Evolutionary conservation across 2,797 vertebrate genomes (phyloP).

Genomic region (Pelochelys cantorii): DNA sequence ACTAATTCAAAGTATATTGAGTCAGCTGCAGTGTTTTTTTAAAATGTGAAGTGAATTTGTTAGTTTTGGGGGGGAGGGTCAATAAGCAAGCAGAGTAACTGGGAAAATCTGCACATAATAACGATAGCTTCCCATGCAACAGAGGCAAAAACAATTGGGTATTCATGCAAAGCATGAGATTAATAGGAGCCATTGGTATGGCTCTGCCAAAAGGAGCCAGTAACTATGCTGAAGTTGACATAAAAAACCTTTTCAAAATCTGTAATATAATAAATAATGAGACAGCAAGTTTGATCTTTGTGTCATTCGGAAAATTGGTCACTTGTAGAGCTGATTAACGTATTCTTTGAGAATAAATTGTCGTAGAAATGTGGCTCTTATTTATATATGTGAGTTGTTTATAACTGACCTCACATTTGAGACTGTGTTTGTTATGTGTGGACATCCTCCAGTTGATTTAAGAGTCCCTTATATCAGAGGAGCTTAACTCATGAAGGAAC

Average conservation of each 20-base stretch:
- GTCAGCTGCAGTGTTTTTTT: slow-evolving; percentile 42
- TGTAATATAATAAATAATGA: not conserved
- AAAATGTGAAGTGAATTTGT: not conserved
- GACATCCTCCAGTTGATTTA: not conserved
- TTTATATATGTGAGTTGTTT: not conserved
- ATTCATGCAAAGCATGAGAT: not conserved
- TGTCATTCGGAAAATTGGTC: not conserved
- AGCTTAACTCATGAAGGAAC: slow-evolving; percentile 28
- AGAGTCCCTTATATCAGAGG: slow-evolving; percentile 11
- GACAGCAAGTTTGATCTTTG: not conserved
- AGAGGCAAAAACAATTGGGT: not conserved
- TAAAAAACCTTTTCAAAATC: not conserved
- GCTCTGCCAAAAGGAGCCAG: not conserved
- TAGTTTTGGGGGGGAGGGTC: not conserved
- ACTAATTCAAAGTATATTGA: slow-evolving; percentile 53
- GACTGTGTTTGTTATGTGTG: not conserved
- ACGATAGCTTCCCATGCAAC: not conserved
- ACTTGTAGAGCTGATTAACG: not conserved
- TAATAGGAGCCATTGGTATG: not conserved
- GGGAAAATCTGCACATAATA: not conserved
- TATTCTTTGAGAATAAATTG: not conserved
- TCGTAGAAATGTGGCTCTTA: not conserved
- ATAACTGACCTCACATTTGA: not conserved
- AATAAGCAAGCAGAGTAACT: not conserved
- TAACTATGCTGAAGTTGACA: not conserved